These are phyloP conservation scores for Pocillopora grandis DNA, from an alignment of 92 coral and sea anemone genomes.

Conservation along the genomic window DNA sequence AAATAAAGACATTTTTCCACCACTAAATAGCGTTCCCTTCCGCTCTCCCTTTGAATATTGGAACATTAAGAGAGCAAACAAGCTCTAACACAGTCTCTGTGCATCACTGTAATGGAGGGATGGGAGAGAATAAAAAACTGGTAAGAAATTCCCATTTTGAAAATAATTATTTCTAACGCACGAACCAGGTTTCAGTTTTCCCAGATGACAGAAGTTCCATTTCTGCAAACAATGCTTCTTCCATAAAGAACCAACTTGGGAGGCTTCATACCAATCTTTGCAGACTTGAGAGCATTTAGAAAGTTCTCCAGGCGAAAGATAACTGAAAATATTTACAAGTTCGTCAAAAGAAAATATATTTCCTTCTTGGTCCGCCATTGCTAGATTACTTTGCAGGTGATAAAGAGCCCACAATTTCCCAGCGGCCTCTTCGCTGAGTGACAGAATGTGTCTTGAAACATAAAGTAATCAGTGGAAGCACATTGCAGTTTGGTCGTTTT, in stretches of 20 bases:
- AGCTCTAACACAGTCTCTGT: too few species aligned
- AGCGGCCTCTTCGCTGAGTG: constrained; percentile 47
- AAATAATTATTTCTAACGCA: background rate
- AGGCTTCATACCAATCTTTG: constrained; percentile 76
- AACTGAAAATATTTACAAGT: constrained; percentile 71
- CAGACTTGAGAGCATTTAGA: constrained; percentile 73
- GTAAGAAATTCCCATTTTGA: background rate
- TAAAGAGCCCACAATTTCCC: constrained; percentile 17
- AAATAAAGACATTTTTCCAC: too few species aligned
- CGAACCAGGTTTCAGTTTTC: constrained; percentile 66
- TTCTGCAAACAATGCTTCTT: constrained; percentile 78
- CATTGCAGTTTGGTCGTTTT: background rate
- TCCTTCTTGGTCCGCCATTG: constrained; percentile 59
- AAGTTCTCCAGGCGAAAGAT: constrained; percentile 65
- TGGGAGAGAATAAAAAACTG: too few species aligned
- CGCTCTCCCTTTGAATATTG: too few species aligned
- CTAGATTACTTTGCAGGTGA: constrained; percentile 5
- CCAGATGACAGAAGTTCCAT: constrained; percentile 83
- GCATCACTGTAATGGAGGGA: too few species aligned
- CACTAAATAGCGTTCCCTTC: too few species aligned
- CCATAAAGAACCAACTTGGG: constrained; percentile 78
- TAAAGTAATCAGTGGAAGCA: background rate
- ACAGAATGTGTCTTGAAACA: background rate
- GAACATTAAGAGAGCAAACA: too few species aligned
- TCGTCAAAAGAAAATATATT: constrained; percentile 63